These are phyloP conservation scores for Cantharis lateralis DNA, from an alignment of 2,888 invertebrate species.

Conservation along the genomic window DNA sequence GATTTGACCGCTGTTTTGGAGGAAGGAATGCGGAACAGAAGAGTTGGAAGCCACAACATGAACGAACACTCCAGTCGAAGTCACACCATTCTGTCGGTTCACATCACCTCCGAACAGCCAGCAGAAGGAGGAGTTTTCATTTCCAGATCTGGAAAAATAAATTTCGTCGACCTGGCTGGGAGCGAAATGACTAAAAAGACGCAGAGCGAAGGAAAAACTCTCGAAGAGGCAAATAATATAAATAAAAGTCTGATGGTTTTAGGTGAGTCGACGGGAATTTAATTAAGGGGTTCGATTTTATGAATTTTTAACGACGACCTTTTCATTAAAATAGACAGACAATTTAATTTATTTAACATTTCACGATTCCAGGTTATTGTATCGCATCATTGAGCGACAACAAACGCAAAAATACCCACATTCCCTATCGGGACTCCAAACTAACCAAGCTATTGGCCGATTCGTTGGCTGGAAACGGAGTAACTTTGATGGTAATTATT, in stretches of 20 bases:
- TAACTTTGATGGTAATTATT: slow-evolving; percentile 82
- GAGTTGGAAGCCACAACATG: slow-evolving; percentile 89
- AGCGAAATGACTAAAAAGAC: slow-evolving; percentile 95
- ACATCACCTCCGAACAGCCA: slow-evolving; percentile 84
- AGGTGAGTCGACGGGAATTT: slow-evolving; percentile 61
- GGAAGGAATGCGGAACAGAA: slow-evolving; percentile 91
- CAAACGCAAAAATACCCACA: slow-evolving; percentile 80
- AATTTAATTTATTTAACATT: slow-evolving; percentile 5
- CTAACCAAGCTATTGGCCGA: slow-evolving; percentile 91
- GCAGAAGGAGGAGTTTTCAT: slow-evolving; percentile 82
- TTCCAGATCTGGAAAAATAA: slow-evolving; percentile 91
- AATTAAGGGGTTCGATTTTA: background rate
- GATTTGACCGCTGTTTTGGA: slow-evolving; percentile 91
- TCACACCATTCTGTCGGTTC: slow-evolving; percentile 89
- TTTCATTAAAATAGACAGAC: slow-evolving; percentile 12
- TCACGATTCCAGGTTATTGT: slow-evolving; percentile 76
- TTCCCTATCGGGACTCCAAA: slow-evolving; percentile 93
- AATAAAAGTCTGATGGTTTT: slow-evolving; percentile 94
- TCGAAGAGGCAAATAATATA: slow-evolving; percentile 95
- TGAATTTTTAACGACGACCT: slow-evolving; percentile 10
- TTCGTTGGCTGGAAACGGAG: slow-evolving; percentile 91
- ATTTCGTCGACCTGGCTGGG: slow-evolving; percentile 95
- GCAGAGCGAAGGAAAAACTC: slow-evolving; percentile 81
- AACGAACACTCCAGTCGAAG: slow-evolving; percentile 89
- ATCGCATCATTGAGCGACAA: slow-evolving; percentile 89